Conservation (phyloP, 2,113 vertebrate species). For the Sinocyclocheilus anshuiensis region DNA sequence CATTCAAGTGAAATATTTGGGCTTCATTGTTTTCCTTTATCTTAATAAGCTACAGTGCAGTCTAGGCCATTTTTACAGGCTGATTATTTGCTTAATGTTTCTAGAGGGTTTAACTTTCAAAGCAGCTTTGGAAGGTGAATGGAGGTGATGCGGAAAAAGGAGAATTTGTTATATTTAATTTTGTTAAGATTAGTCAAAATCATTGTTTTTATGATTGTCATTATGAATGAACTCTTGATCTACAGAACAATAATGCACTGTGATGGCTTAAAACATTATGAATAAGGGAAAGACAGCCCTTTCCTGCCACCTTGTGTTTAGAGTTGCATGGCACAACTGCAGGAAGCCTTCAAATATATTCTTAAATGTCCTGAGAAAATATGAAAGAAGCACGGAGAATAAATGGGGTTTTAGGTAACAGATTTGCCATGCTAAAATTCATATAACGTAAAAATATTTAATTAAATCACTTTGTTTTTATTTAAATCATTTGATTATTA, state of each 20-base stretch:
- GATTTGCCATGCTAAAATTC: neutral
- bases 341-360: neutral
- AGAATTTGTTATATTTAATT: neutral
- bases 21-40: neutral
- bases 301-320: constrained; percentile 56
- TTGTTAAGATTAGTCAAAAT: neutral
- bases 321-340: constrained; percentile 1
- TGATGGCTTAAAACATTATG: neutral
- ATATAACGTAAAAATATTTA: neutral
- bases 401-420: neutral
- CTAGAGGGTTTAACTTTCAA: neutral
- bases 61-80: neutral
- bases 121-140: neutral
- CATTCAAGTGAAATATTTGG: neutral
- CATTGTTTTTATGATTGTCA: neutral
- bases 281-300: constrained; percentile 33
- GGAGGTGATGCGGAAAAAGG: neutral
- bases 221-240: neutral
- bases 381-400: neutral
- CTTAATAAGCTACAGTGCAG: neutral
- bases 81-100: neutral
- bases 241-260: neutral
- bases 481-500: no score
- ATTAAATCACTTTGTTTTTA: no score
- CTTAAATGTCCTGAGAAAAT: neutral